Percentiles rank a stretch among this genome's conserved stretches.
phyloP scores from a whole-genome alignment of 92 coral and sea anemone genomes.

The Zoanthus solanderi region DNA sequence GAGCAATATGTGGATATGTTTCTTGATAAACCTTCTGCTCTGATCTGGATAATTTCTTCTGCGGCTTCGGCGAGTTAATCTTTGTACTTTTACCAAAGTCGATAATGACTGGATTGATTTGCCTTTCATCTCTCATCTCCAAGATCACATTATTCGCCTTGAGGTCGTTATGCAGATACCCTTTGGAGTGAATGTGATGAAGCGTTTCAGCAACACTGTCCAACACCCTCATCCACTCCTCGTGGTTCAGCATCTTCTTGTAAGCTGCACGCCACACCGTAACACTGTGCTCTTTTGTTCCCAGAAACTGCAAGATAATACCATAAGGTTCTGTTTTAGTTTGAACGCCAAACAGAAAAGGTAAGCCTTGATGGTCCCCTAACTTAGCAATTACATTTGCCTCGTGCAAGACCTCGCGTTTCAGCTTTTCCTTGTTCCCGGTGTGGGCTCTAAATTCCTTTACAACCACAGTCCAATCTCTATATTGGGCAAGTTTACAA shows the following conservation, averaged over 20 bases:
- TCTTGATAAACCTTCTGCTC: conserved; percentile 2
- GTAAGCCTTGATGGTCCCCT: conserved; percentile 47
- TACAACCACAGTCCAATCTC: neutral
- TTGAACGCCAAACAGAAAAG: conserved; percentile 40
- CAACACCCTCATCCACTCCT: conserved; percentile 38
- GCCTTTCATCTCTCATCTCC: conserved; percentile 1
- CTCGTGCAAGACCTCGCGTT: conserved; percentile 18
- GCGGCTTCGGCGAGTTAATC: neutral
- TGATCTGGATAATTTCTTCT: neutral
- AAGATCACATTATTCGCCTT: conserved; percentile 39
- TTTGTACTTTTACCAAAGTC: conserved; percentile 24
- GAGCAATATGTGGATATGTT: conserved; percentile 41
- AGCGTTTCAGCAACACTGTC: conserved; percentile 23
- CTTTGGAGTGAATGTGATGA: conserved; percentile 19
- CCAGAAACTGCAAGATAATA: conserved; percentile 33
- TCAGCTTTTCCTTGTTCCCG: conserved; percentile 20
- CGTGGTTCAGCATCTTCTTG: neutral
- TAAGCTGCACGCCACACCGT: conserved; percentile 5
- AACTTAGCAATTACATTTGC: conserved; percentile 20
- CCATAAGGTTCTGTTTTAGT: conserved; percentile 31
- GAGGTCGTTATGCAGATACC: conserved; percentile 26
- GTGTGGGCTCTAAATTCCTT: conserved; percentile 18
- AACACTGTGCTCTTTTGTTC: conserved; percentile 8
- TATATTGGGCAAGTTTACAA: conserved; percentile 23
- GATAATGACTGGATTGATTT: conserved; percentile 32